phyloP scores from a whole-genome alignment of 2,113 vertebrate species.

The Anser brachyrhynchus region DNA sequence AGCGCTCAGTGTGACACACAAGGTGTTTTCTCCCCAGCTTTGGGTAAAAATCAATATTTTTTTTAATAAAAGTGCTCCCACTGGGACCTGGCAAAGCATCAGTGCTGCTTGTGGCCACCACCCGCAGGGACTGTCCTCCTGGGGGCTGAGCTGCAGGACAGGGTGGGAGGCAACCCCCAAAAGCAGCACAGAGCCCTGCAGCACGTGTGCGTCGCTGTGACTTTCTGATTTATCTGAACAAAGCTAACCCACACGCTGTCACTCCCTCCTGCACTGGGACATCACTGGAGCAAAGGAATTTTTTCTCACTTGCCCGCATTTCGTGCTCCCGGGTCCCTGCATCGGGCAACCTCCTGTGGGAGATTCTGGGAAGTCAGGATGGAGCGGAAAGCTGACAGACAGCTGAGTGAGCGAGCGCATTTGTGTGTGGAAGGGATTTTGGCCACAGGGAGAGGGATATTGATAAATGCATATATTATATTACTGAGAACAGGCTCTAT shows the following conservation, averaged over 20 bases:
- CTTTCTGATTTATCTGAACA: neutral
- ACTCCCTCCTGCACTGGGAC: rapidly evolving
- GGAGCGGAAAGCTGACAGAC: neutral
- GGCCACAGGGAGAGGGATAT: rapidly evolving
- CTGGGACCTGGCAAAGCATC: too few species aligned
- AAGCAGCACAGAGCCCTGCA: neutral
- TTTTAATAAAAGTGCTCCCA: too few species aligned
- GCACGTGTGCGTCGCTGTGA: too few species aligned
- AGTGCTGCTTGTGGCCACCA: too few species aligned
- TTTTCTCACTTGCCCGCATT: neutral
- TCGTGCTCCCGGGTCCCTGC: rapidly evolving
- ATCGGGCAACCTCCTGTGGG: neutral
- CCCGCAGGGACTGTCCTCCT: too few species aligned
- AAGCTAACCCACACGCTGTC: neutral
- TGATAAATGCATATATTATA: neutral
- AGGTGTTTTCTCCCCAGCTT: too few species aligned
- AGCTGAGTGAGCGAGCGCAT: neutral
- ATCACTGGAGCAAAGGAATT: neutral
- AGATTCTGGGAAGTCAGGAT: neutral
- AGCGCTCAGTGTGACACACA: too few species aligned
- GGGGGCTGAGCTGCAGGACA: neutral
- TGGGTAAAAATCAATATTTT: too few species aligned
- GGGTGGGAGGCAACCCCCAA: neutral
- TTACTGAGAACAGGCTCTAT: neutral
- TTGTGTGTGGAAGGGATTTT: neutral